Evolutionary conservation across 2,797 vertebrate genomes (phyloP), one percentile per base, ranked within the genome.

Genomic region (Phoeniculus purpureus): DNA sequence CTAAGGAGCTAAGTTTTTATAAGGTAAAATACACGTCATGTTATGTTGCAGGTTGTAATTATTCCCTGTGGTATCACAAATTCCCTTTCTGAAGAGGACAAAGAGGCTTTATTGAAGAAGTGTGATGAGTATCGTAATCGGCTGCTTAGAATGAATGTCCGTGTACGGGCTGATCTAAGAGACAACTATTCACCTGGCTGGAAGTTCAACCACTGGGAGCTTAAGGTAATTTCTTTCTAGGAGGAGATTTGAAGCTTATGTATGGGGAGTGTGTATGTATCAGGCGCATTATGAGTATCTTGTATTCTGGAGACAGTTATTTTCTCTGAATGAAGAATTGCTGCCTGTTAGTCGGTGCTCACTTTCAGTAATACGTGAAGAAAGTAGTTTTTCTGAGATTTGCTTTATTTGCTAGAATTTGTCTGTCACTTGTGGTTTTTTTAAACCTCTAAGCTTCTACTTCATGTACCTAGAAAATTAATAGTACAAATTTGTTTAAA

Each of bases 161-260:
- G 99, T 50, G 98, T 98, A 17, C 98, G 98, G 80, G 94, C 95
- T 18, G 99, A 99, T 95, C 70, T 98, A 52, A 95, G 99, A 84
- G 99, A 99, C 83, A 99, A 99, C 97, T 99, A 99, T 90, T 99
- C 99, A 25, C 99, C 99, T 31, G 99, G 99, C 10, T 99, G 99
- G 99, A 99, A 99, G 85, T 99, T 99, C 97, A 99, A 99, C 94
- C 99, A 99, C 96, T 99, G 99, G 99, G 99, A 99, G 89, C 98
- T 99, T 40, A 99, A 99, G 98, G 99, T 99, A 95, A 27, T 8
- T 79, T 68, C n/a, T 62, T 32, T 50, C 66, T 52, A 62, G 12
- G 20, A 52, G 26, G 10, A n/a, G 4, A 67, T 77, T 48, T 32
- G 27, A 50, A 90, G 29, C 48, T 37, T 37, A 0, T n/a, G 3